Conservation (phyloP, 2,113 vertebrate species). For the Ellobius talpinus region DNA sequence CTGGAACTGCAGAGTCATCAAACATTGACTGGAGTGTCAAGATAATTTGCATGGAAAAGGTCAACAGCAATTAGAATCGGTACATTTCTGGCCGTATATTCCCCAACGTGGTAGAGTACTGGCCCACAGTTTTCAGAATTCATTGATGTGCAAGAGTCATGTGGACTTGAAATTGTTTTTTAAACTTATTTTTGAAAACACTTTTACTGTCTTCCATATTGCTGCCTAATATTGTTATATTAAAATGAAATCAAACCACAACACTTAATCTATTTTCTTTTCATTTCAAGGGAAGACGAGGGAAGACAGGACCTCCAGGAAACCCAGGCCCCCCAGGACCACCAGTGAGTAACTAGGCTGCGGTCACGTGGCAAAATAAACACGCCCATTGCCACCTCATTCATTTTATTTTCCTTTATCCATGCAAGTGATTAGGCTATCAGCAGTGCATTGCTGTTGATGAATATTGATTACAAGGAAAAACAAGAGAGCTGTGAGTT, state of each 20-base stretch:
- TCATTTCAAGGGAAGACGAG: slow-evolving; percentile 88
- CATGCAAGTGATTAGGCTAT: not conserved
- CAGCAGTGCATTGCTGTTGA: not conserved
- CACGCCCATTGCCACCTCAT: not conserved
- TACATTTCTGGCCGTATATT: not conserved
- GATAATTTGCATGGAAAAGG: not conserved
- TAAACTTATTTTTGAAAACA: slow-evolving; percentile 23
- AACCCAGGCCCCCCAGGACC: slow-evolving; percentile 88
- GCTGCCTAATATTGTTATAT: slow-evolving; percentile 47
- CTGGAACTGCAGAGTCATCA: not conserved
- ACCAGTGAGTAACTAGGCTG: slow-evolving; percentile 86
- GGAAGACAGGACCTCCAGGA: slow-evolving; percentile 89
- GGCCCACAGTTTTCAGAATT: not conserved
- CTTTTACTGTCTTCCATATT: not conserved
- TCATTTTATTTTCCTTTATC: slow-evolving; percentile 9
- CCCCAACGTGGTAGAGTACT: slow-evolving; percentile 44
- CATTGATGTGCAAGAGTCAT: not conserved
- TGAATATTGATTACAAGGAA: not conserved
- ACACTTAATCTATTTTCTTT: slow-evolving; percentile 60
- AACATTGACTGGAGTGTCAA: not conserved
- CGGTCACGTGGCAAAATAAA: not conserved
- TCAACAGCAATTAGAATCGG: not conserved
- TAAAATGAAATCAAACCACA: slow-evolving; percentile 47
- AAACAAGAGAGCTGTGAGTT: not conserved
- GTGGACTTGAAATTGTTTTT: slow-evolving; percentile 33